A percentile compares a stretch with the other conserved stretches of the same genome.
phyloP scores from a whole-genome alignment of 2,797 vertebrate genomes.

The Ptychadena robeensis region DNA sequence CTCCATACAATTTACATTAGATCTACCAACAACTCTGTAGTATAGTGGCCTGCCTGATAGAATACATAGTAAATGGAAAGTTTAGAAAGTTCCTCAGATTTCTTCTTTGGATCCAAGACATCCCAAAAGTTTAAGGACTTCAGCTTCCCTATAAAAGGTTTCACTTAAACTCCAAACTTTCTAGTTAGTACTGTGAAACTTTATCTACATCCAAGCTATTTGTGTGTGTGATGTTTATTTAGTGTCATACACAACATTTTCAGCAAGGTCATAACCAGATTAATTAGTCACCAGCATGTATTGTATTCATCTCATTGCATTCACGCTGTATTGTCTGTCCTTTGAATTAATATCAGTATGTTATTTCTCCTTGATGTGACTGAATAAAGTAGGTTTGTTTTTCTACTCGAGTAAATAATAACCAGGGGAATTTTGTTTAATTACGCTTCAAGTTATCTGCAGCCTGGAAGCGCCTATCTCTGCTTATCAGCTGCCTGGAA shows the following conservation, averaged over 20 bases:
- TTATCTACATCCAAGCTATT: neutral
- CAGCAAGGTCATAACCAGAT: neutral
- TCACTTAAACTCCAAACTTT: no score
- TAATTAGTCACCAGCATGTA: neutral
- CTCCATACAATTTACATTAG: no score
- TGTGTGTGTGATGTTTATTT: neutral
- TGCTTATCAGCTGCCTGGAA: slow-evolving; percentile 35
- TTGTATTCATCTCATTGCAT: neutral
- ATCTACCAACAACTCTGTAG: no score
- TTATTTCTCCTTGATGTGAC: slow-evolving; percentile 8
- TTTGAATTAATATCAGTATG: slow-evolving; percentile 2
- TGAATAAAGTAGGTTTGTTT: slow-evolving; percentile 33
- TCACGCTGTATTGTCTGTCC: neutral
- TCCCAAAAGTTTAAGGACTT: no score
- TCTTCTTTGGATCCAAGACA: no score
- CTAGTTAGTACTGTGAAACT: neutral
- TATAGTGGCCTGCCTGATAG: no score
- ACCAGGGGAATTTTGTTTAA: slow-evolving; percentile 33
- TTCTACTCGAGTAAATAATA: slow-evolving; percentile 30
- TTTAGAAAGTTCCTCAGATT: no score
- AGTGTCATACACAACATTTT: neutral
- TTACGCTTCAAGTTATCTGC: slow-evolving; percentile 33
- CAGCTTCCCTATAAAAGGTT: no score
- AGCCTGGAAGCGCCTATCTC: neutral
- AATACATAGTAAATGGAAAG: no score